A percentile compares a stretch with the other conserved stretches of the same genome.
Conservation (phyloP, 2,797 vertebrate genomes). For the Furcifer pardalis region DNA sequence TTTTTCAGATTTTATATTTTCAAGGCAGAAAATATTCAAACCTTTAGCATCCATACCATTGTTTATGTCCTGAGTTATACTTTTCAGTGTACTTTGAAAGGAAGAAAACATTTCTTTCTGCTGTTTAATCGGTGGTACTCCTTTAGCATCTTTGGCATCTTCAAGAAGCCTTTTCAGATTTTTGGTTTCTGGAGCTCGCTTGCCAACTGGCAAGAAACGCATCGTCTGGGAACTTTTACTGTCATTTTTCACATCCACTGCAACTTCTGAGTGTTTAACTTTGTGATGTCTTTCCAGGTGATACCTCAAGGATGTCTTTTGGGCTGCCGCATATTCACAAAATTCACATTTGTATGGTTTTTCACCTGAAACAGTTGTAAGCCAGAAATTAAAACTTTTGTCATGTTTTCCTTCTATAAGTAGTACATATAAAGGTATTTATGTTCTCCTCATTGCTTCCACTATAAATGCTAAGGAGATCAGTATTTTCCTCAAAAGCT, state of each 20-base stretch:
- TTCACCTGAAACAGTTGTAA: conserved; percentile 84
- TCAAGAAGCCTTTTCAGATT: conserved; percentile 70
- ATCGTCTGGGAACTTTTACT: conserved; percentile 73
- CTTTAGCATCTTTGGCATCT: conserved; percentile 75
- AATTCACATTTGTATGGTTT: conserved; percentile 97
- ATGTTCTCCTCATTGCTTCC: neutral
- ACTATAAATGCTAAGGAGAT: neutral
- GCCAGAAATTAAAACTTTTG: neutral
- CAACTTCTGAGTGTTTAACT: conserved; percentile 78
- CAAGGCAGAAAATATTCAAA: conserved; percentile 50
- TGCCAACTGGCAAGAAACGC: conserved; percentile 45
- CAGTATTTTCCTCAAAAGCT: conserved; percentile 35
- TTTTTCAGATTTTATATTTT: conserved; percentile 68
- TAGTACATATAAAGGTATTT: accelerated
- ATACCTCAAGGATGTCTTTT: conserved; percentile 96
- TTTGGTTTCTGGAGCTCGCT: conserved; percentile 75
- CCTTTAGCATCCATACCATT: conserved; percentile 45
- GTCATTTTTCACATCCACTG: conserved; percentile 74
- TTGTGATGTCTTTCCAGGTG: conserved; percentile 95
- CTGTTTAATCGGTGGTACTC: conserved; percentile 71
- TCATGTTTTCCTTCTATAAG: neutral
- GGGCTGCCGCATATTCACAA: conserved; percentile 95
- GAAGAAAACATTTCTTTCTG: conserved; percentile 74
- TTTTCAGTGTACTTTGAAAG: conserved; percentile 66
- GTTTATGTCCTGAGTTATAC: conserved; percentile 69